Conservation (phyloP, 2,888 invertebrate species). For the Notodonta dromedarius region DNA sequence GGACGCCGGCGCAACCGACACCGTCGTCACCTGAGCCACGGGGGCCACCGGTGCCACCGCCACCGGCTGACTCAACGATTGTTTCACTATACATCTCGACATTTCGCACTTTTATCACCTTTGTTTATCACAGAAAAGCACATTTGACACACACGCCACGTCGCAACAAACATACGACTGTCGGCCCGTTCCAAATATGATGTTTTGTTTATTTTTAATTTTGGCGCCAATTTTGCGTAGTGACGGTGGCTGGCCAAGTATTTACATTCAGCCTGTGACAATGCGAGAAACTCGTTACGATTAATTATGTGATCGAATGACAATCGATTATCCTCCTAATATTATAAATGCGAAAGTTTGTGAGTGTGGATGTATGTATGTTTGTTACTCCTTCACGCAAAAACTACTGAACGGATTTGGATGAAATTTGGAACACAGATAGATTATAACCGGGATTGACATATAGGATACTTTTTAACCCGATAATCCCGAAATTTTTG, state of each 20-base stretch:
- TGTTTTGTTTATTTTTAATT: slow-evolving; percentile 82
- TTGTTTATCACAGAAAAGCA: slow-evolving; percentile 47
- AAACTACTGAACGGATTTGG: no score
- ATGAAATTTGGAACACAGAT: no score
- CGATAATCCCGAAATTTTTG: no score
- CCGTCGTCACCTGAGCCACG: slow-evolving; percentile 41
- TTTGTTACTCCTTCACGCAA: no score
- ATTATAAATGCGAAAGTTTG: no score
- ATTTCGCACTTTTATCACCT: slow-evolving; percentile 52
- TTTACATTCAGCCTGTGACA: slow-evolving; percentile 48
- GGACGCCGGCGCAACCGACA: slow-evolving; percentile 47
- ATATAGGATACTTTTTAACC: no score
- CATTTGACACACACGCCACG: slow-evolving; percentile 61
- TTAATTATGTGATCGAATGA: slow-evolving; percentile 22
- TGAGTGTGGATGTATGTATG: no score
- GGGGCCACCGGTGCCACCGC: slow-evolving; percentile 38
- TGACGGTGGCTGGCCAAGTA: slow-evolving; percentile 65
- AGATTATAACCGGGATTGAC: no score
- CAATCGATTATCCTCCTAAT: not conserved
- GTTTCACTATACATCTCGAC: slow-evolving; percentile 81
- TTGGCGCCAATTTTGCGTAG: slow-evolving; percentile 75
- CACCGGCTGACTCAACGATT: slow-evolving; percentile 69
- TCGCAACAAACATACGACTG: slow-evolving; percentile 79
- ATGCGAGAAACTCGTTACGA: slow-evolving; percentile 27
- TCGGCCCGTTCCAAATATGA: slow-evolving; percentile 79